Base-by-base conservation (phyloP, 2,888 invertebrate species). In the Syrista parreyssii region DNA sequence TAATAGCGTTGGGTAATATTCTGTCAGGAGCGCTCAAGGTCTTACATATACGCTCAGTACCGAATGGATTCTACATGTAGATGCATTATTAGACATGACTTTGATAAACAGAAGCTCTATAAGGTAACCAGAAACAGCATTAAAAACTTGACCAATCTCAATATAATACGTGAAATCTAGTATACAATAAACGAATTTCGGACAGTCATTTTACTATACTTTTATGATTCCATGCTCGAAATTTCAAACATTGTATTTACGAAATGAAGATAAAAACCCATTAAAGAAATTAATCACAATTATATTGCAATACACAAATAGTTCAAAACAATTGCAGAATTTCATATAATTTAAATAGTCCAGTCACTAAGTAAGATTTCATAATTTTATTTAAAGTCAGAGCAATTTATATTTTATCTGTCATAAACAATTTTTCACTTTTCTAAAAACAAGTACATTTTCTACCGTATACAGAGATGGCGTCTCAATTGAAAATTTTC, bases 1-100 rank as follows among this genome's bases (percentile, higher is more conserved):
- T 97, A 55, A 94, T 92, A 88, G 93, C 94, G 68, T 88, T 96
- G 40, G 2, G 23, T 9, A 23, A 55, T 23, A 55, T 55, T 55
- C 2, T 55, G 55, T 55, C 23, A 55, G 23, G 55, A 55, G 23
- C 55, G 55, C 55, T 55, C 55, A 55, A 55, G 23, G 23, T 55
- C 55, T 23, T 55, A 55, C 55, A 55, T 55, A 55, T 55, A 55
- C 55, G 55, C 9, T 55, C 55, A 55, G 55, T 55, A 55, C 55
- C 55, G 55, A 55, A 9, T 23, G 23, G 23, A 55, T 55, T 55
- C 23, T 55, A 55, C 9, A 55, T 55, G 55, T 55, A 55, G 9
- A 55, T 55, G 55, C 23, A 55, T 55, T 55, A 23, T 23, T 23
- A 55, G 55, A 55, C 55, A 6, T 55, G 23, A 55, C 23, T 55